A percentile compares a stretch with the other conserved stretches of the same genome.
These are phyloP conservation scores for Myiopsitta monachus DNA, from an alignment of 2,113 vertebrate genomes.

Conservation along the genomic window DNA sequence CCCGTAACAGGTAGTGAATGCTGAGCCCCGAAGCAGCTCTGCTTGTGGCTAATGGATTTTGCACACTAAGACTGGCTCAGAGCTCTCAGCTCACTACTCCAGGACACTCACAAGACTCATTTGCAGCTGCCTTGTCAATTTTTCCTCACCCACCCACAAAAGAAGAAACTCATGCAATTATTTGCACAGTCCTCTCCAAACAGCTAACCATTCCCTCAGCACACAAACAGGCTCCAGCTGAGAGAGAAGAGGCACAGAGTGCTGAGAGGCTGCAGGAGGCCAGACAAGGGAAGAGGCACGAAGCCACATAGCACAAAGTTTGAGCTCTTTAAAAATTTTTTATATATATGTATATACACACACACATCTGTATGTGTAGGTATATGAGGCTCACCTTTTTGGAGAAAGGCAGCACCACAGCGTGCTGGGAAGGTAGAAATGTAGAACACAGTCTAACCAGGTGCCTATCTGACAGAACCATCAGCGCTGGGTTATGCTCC, in stretches of 20 bases:
- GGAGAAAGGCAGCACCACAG: background rate
- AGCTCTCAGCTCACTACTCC: background rate
- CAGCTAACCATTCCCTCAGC: background rate
- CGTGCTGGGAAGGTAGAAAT: background rate
- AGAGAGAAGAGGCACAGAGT: background rate
- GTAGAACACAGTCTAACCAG: background rate
- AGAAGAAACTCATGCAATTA: background rate
- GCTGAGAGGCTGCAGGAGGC: background rate
- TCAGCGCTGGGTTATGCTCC: background rate
- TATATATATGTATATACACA: background rate
- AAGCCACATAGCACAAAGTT: background rate
- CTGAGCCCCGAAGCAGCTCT: background rate
- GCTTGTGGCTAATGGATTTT: constrained; percentile 35
- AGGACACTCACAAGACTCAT: background rate
- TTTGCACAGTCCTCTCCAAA: background rate
- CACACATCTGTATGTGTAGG: background rate
- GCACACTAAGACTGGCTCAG: background rate
- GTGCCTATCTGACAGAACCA: background rate
- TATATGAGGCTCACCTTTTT: background rate
- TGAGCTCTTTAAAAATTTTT: background rate
- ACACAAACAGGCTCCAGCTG: background rate
- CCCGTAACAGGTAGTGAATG: constrained; percentile 4
- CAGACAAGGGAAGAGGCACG: background rate
- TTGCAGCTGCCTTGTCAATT: background rate
- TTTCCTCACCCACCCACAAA: background rate